phyloP scores from a whole-genome alignment of 1,140 invertebrate genomes.

The Cotesia glomerata region DNA sequence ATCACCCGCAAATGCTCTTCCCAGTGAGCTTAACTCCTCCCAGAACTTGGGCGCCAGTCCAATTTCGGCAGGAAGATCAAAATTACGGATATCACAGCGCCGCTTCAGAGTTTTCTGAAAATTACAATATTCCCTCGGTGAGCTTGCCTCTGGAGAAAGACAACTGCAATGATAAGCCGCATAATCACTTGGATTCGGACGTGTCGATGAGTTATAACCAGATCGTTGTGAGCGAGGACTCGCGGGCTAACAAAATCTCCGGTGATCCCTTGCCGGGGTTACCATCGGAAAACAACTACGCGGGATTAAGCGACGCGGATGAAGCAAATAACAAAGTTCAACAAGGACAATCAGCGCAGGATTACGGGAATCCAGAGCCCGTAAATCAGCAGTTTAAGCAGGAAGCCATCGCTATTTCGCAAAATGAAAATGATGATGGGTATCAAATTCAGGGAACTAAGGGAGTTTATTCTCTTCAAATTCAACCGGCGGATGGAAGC shows the following conservation, averaged over 20 bases:
- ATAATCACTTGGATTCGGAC: background rate
- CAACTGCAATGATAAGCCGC: background rate
- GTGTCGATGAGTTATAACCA: background rate
- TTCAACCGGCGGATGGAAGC: conserved; percentile 68
- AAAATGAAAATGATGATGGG: conserved; percentile 53
- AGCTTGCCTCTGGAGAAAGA: no score
- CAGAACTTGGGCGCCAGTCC: no score
- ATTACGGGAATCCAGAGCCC: background rate
- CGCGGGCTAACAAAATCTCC: no score
- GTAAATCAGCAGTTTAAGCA: conserved; percentile 43
- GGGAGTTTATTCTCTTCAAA: conserved; percentile 75
- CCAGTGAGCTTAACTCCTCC: no score
- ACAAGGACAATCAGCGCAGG: background rate
- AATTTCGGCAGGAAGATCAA: conserved; percentile 40
- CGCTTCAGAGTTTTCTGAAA: no score
- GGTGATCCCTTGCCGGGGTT: no score
- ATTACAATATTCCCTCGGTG: background rate
- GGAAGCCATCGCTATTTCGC: conserved; percentile 36
- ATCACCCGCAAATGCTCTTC: no score
- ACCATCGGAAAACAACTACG: no score
- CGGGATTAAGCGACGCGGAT: no score
- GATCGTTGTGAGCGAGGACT: background rate
- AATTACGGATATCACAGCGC: no score
- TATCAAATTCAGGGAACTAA: conserved; percentile 69
- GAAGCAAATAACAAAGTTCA: no score